Conservation (phyloP, 2,888 invertebrate genomes). For the Callyntrura guangdongensis region DNA sequence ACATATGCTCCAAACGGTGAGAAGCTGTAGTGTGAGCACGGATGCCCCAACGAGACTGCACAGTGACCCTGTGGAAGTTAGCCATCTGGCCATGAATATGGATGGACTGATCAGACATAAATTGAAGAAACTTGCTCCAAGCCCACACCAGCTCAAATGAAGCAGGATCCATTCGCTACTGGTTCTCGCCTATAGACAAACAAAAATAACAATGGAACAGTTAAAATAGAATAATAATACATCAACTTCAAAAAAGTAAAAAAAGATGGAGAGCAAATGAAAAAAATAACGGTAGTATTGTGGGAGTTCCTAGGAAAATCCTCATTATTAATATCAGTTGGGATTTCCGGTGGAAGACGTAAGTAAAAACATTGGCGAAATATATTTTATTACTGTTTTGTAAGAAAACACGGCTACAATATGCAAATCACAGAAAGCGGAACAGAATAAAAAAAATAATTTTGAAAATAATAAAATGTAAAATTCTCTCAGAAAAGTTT, state of each 20-base stretch:
- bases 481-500: not conserved
- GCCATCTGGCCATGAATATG: conserved; percentile 81
- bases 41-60: conserved; percentile 83
- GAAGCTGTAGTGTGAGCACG: conserved; percentile 81
- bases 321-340: not conserved
- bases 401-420: not conserved
- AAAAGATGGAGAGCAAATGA: not conserved
- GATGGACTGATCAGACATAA: conserved; percentile 84
- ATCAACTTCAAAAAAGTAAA: not conserved
- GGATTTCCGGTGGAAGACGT: not conserved
- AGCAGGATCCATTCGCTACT: conserved; percentile 84
- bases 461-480: not conserved
- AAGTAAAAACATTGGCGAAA: not conserved
- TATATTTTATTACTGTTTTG: not conserved
- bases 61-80: conserved; percentile 79
- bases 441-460: no score
- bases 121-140: conserved; percentile 83
- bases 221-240: conserved; percentile 1
- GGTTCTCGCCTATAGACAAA: conserved; percentile 82
- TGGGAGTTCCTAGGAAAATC: not conserved
- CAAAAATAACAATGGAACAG: not conserved
- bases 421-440: no score
- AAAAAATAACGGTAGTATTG: not conserved
- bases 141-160: conserved; percentile 84
- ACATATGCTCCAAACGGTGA: conserved; percentile 84